A percentile compares a stretch with the other conserved stretches of the same genome.
These are phyloP conservation scores for Teleopsis dalmanni DNA, from an alignment of 1,140 invertebrate species.

Conservation along the genomic window DNA sequence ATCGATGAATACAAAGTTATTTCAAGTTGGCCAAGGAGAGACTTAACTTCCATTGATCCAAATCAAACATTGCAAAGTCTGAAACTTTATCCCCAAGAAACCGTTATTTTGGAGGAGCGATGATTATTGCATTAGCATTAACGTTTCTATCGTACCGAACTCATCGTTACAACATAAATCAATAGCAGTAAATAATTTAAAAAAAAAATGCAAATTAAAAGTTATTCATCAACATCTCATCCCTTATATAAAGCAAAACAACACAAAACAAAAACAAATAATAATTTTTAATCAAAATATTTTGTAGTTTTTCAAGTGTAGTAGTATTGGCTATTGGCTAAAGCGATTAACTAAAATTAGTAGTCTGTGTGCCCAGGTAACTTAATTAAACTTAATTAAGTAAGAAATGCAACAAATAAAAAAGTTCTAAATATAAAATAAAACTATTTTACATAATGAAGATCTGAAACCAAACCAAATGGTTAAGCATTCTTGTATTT, in stretches of 20 bases:
- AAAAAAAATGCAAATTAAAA: not conserved
- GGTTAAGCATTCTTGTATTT: too few relatives aligned
- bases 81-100: slow-evolving; percentile 86
- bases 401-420: too few relatives aligned
- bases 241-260: not conserved
- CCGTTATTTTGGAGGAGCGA: slow-evolving; percentile 84
- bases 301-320: not conserved
- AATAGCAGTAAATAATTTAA: not conserved
- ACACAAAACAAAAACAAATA: not conserved
- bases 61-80: slow-evolving; percentile 68
- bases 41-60: slow-evolving; percentile 72
- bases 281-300: not conserved
- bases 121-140: slow-evolving; percentile 51
- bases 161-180: too few relatives aligned
- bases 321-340: too few relatives aligned
- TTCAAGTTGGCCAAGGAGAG: slow-evolving; percentile 83
- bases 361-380: too few relatives aligned
- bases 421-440: too few relatives aligned
- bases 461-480: too few relatives aligned
- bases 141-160: too few relatives aligned
- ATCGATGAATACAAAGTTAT: slow-evolving; percentile 84
- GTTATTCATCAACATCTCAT: not conserved
- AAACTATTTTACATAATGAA: too few relatives aligned
- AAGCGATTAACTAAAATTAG: too few relatives aligned
- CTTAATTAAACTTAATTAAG: too few relatives aligned